phyloP scores from a whole-genome alignment of 2,797 vertebrate species.

The Aselliscus stoliczkanus region DNA sequence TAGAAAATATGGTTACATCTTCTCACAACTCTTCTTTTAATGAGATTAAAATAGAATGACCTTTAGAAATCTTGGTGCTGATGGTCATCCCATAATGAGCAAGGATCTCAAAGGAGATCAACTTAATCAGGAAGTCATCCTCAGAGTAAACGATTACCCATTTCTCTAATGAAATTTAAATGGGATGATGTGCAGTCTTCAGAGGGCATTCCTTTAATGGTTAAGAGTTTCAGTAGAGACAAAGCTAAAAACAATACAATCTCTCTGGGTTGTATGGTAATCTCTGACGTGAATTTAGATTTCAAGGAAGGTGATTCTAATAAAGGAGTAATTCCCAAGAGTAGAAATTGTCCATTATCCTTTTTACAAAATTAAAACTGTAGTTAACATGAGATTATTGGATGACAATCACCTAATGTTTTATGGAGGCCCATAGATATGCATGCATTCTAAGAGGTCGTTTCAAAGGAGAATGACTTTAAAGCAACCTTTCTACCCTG shows the following conservation, averaged over 20 bases:
- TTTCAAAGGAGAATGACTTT: background rate
- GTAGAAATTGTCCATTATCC: background rate
- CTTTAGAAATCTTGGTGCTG: background rate
- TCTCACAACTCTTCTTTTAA: background rate
- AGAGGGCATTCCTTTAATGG: background rate
- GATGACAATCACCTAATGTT: background rate
- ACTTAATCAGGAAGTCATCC: background rate
- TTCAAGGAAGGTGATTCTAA: background rate
- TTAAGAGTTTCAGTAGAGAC: background rate
- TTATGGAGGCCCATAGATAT: background rate
- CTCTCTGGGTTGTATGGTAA: background rate
- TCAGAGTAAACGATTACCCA: background rate
- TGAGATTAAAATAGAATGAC: constrained; percentile 28
- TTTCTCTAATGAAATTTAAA: constrained; percentile 36
- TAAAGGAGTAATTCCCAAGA: background rate
- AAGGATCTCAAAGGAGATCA: background rate
- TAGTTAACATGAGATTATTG: background rate
- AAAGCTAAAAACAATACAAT: background rate
- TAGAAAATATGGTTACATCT: background rate
- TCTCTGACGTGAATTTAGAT: background rate
- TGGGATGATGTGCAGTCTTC: background rate
- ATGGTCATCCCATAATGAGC: background rate
- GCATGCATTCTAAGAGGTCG: background rate
- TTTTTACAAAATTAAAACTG: constrained; percentile 21
- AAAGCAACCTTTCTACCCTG: background rate